Base-by-base conservation (phyloP, 2,797 vertebrate species). In the Melanotaenia boesemani region DNA sequence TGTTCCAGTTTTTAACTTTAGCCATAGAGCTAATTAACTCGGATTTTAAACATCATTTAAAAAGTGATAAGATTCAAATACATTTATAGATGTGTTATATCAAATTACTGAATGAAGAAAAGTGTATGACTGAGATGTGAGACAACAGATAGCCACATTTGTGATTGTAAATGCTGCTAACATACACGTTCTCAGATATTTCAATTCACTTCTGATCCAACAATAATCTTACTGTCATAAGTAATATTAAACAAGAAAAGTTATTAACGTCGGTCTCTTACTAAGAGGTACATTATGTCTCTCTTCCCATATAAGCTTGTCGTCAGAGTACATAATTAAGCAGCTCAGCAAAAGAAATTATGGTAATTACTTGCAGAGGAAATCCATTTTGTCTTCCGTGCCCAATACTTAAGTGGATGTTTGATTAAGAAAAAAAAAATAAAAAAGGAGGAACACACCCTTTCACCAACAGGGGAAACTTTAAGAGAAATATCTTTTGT, bases 261-360 rank as follows among this genome's bases (percentile, higher is more conserved):
- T 81, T 80, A 76, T 72, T 80, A 71, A 60, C 60, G 52, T 57
- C 30, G 57, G n/a, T 70, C 50, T 15, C 24, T 66, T 54, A 66
- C 55, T 67, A 20, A 74, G 50, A 70, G 57, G 87, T 44, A 63
- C 54, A 79, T 83, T 86, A 70, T 69, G 71, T 77, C 84, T 79
- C 64, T 57, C 6, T 56, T 80, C 58, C 80, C 59, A 84, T 61
- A 62, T 67, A 70, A 79, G 54, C 54, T 86, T 87, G 87, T 78
- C 46, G 88, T 87, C 80, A 80, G 50, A 79, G 80, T 65, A 81
- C 73, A 81, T 88, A 82, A 90, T 92, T 86, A 88, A 80, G 70
- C 77, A 80, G 77, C 76, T 88, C 41, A 89, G 77, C 72, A 73
- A 82, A 75, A 84, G 67, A 85, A 61, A 88, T 44, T 2, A 75